A percentile compares a stretch with the other conserved stretches of the same genome.
Conservation (phyloP, 2,888 invertebrate genomes). For the Eristalis intricaria region DNA sequence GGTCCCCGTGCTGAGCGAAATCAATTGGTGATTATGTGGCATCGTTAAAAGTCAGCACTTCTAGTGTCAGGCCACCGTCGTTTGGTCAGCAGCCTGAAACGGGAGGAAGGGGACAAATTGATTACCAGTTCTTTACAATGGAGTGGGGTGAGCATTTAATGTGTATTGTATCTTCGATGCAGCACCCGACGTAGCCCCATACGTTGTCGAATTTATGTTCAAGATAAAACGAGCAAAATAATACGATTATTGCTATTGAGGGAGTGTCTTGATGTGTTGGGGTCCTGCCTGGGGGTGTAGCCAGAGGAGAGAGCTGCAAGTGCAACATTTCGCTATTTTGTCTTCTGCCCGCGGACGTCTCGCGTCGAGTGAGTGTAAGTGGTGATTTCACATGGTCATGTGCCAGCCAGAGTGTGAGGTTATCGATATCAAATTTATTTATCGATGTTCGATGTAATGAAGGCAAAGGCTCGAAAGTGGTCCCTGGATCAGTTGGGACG, state of each 20-base stretch:
- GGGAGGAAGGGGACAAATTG: slow-evolving; percentile 7
- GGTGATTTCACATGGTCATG: neutral
- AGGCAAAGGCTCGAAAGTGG: slow-evolving; percentile 17
- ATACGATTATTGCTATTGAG: slow-evolving; percentile 51
- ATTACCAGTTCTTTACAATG: neutral
- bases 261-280: slow-evolving; percentile 41
- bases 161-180: slow-evolving; percentile 39
- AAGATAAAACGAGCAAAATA: slow-evolving; percentile 53
- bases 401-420: slow-evolving; percentile 18
- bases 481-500: neutral
- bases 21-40: slow-evolving; percentile 64
- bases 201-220: slow-evolving; percentile 46
- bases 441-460: slow-evolving; percentile 29
- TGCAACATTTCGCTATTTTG: slow-evolving; percentile 42
- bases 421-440: slow-evolving; percentile 56
- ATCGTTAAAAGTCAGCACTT: slow-evolving; percentile 71
- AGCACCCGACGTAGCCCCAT: neutral
- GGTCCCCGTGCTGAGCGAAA: slow-evolving; percentile 60
- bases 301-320: slow-evolving; percentile 8
- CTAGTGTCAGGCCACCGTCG: slow-evolving; percentile 67
- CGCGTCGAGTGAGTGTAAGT: neutral
- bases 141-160: slow-evolving; percentile 28
- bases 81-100: slow-evolving; percentile 57
- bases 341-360: neutral
- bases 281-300: neutral